A percentile compares a stretch with the other conserved stretches of the same genome.
These are phyloP conservation scores for Hucho hucho DNA, from an alignment of 2,113 vertebrate species.

Conservation along the genomic window DNA sequence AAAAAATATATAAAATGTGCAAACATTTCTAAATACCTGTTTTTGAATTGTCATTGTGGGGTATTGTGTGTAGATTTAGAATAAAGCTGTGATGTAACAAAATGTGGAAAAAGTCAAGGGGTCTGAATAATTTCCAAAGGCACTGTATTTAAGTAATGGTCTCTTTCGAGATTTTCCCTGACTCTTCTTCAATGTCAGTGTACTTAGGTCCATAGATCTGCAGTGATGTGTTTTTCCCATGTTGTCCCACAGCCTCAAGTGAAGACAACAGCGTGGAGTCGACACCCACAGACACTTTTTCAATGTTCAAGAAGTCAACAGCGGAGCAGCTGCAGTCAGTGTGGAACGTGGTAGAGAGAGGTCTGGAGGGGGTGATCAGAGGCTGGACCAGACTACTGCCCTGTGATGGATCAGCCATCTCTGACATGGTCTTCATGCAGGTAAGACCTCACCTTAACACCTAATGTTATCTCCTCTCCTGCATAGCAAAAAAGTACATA, in stretches of 20 bases:
- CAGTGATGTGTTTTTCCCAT: neutral
- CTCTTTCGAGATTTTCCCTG: no score
- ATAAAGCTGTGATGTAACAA: no score
- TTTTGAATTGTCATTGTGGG: no score
- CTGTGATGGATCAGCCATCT: conserved; percentile 64
- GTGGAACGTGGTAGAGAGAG: conserved; percentile 75
- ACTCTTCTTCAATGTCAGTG: no score
- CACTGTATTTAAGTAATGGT: no score
- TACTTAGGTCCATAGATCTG: no score
- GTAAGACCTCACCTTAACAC: conserved; percentile 57
- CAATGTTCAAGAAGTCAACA: conserved; percentile 31
- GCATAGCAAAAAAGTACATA: no score
- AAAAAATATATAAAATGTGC: no score
- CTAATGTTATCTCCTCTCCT: neutral
- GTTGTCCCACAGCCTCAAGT: conserved; percentile 15
- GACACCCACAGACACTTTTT: conserved; percentile 19
- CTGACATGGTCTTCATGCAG: conserved; percentile 78
- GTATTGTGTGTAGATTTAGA: no score
- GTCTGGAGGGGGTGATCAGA: conserved; percentile 69
- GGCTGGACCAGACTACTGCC: conserved; percentile 51
- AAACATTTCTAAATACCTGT: no score
- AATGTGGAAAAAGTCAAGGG: no score
- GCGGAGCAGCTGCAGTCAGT: conserved; percentile 75
- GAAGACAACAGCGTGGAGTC: conserved; percentile 25
- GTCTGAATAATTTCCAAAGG: no score